Evolutionary conservation across 2,888 invertebrate species (phyloP).

Genomic region (Phalera bucephala): DNA sequence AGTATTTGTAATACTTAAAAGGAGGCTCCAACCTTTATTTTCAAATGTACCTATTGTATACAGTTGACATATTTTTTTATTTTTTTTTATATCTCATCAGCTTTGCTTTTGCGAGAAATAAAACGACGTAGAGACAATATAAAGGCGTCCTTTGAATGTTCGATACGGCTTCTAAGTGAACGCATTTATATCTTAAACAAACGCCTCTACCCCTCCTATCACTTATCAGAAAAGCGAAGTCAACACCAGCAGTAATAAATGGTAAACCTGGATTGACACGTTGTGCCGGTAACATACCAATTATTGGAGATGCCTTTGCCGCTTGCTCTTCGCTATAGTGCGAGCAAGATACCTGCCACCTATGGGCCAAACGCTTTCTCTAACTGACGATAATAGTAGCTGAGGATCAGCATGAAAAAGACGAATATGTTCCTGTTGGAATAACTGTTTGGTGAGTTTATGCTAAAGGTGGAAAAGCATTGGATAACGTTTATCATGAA

Average conservation of each 20-base stretch:
- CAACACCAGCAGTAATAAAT: not conserved
- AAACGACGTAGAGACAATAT: constrained; percentile 31
- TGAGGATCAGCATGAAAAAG: constrained; percentile 4
- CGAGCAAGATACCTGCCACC: constrained; percentile 2
- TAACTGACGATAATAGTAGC: not conserved
- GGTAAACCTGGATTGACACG: not conserved
- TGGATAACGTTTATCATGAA: constrained; percentile 5
- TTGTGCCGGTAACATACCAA: not conserved
- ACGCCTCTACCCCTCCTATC: constrained; percentile 7
- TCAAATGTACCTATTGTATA: too few relatives aligned
- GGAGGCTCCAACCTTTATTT: too few relatives aligned
- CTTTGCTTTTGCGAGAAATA: constrained; percentile 32
- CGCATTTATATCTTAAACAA: too few relatives aligned
- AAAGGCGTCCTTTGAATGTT: constrained; percentile 28
- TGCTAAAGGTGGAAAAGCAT: constrained; percentile 2
- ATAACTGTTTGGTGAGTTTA: constrained; percentile 1
- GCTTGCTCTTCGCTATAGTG: not conserved
- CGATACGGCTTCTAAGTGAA: constrained; percentile 12
- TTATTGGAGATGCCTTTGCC: not conserved
- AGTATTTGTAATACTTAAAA: too few relatives aligned
- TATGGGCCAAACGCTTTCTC: constrained; percentile 2
- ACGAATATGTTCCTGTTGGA: constrained; percentile 3
- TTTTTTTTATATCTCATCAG: constrained; percentile 32
- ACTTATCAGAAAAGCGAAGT: constrained; percentile 9
- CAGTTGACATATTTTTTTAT: too few relatives aligned